These are phyloP conservation scores for Itoplectis maculator DNA, from an alignment of 2,888 invertebrate genomes.

Conservation along the genomic window DNA sequence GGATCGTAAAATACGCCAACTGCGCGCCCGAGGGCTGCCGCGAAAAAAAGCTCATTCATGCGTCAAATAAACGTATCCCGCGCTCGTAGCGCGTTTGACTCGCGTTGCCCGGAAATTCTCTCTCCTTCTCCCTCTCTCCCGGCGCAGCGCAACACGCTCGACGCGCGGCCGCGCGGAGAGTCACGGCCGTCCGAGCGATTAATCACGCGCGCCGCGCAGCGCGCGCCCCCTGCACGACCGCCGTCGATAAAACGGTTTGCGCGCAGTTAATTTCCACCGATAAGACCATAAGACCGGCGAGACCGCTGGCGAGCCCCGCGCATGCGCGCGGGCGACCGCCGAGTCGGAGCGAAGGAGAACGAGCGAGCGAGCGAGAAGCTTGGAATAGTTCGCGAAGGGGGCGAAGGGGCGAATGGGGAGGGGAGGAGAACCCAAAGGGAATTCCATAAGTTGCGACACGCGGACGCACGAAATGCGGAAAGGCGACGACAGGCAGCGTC, in stretches of 20 bases:
- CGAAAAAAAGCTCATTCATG: neutral
- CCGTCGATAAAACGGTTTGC: slow-evolving; percentile 72
- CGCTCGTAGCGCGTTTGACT: neutral
- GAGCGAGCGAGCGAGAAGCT: slow-evolving; percentile 13
- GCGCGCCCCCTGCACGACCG: slow-evolving; percentile 61
- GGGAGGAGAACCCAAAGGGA: slow-evolving; percentile 3
- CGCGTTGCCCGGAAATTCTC: neutral
- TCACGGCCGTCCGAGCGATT: slow-evolving; percentile 67
- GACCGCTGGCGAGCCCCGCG: slow-evolving; percentile 41
- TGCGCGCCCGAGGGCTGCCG: neutral
- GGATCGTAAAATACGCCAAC: too few species aligned
- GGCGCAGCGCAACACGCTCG: slow-evolving; percentile 34
- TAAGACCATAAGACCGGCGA: slow-evolving; percentile 41
- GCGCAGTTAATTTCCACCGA: slow-evolving; percentile 72
- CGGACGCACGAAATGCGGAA: slow-evolving; percentile 37
- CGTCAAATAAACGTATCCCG: neutral
- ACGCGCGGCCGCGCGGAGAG: slow-evolving; percentile 56
- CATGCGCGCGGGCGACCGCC: slow-evolving; percentile 13
- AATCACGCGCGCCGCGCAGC: slow-evolving; percentile 60
- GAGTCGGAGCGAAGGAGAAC: slow-evolving; percentile 3
- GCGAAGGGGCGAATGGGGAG: too few species aligned
- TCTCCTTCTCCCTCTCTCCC: slow-evolving; percentile 1
- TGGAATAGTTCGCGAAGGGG: slow-evolving; percentile 31
- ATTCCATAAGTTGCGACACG: slow-evolving; percentile 41
- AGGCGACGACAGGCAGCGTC: slow-evolving; percentile 27